phyloP scores from a whole-genome alignment of 37 sponge, comb jelly and placozoan genomes.

The Aphrocallistes beatrix region DNA sequence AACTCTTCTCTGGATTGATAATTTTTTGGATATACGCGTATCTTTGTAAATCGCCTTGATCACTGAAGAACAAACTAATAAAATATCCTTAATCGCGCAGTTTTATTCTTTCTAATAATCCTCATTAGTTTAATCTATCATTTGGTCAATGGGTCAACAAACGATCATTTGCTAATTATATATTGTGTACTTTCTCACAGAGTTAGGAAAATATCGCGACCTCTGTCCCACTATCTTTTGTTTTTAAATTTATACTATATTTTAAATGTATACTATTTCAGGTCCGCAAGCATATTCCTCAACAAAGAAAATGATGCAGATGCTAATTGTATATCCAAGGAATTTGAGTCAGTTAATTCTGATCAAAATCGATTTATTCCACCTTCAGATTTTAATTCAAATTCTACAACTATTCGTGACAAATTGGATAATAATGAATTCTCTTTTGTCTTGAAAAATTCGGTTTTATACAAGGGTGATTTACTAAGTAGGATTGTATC shows the following conservation, averaged over 20 bases:
- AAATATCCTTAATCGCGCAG: no score
- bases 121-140: no score
- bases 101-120: no score
- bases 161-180: no score
- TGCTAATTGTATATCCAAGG: no score
- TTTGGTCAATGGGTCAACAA: no score
- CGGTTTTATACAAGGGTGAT: not conserved
- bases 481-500: not conserved
- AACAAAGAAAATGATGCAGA: not conserved
- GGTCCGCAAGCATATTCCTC: slow-evolving; percentile 3
- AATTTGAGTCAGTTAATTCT: not conserved
- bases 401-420: not conserved
- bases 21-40: no score
- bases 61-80: no score
- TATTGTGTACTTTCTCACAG: no score
- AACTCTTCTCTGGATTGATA: no score
- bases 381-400: not conserved
- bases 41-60: no score
- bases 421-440: not conserved
- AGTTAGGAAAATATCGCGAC: not conserved
- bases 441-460: not conserved
- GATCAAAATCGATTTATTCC: not conserved
- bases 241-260: not conserved
- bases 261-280: no score
- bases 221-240: not conserved